Evolutionary conservation across 2,888 invertebrate genomes (phyloP), one percentile per base, ranked within the genome.

Genomic region (Rosalia funebris): DNA sequence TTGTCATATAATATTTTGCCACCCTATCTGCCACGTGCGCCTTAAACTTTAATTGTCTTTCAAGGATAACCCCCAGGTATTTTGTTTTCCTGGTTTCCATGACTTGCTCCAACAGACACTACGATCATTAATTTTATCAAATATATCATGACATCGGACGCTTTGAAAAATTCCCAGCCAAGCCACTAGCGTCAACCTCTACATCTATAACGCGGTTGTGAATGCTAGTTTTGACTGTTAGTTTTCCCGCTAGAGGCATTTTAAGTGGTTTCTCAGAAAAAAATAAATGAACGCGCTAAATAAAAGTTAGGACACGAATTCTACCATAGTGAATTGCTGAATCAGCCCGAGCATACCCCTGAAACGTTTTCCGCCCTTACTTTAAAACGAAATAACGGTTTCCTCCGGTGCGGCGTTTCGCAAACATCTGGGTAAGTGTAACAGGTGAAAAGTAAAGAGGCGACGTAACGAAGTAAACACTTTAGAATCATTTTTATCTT

Each of bases 401-500:
- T 48, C 14, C 2, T 11, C 20, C 11, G 10, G 19, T 9, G 52
- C 31, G 20, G 15, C 48, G 53, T 57, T 56, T 48, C 52, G 62
- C 57, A 63, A 63, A 63, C 57, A 60, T 57, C 58, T 50, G 58
- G 50, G 55, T 41, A 50, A 58, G 52, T 56, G 62, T 65, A 65
- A 65, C 65, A 65, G 62, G 65, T 65, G 58, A 57, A 58, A 63
- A 60, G 58, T 54, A 62, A 60, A 57, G 57, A 62, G 60, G 53
- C 57, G 41, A 48, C 65, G 37, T 60, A 65, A 60, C 62, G 60
- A 60, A 62, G 57, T 62, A 58, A 60, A 65, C 62, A 62, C 60
- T 65, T 65, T 58, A 50, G 55, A 63, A 61, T 61, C 45, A 61
- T 56, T 56, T 64, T 64, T 56, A 61, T 60, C 63, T 58, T 60